Base-by-base conservation (phyloP, 2,888 invertebrate genomes). In the Melitaea athalia region DNA sequence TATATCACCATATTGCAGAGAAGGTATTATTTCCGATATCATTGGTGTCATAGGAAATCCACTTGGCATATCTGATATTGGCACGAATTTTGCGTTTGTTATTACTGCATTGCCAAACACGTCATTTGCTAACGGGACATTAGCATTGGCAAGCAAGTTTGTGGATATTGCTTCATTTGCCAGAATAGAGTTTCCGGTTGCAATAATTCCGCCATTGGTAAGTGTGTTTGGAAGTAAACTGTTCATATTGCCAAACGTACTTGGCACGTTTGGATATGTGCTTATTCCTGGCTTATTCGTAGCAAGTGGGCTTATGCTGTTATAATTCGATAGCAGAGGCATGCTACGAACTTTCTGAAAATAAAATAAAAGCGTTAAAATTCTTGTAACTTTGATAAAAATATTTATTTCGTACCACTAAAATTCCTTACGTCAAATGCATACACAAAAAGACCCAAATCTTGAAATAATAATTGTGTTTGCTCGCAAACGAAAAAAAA, bases 1-100 rank as follows among this genome's bases (percentile, higher is more conserved):
- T 0, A 91, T 79, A 17, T 90, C 90, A 0, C 90, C 90, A 24
- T 87, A 83, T 59, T 88, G 83, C 0, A 90, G 72, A 0, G 82
- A 80, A 0, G 90, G 89, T 0, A 86, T 72, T 0, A 89, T 81
- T 68, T 89, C 90, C 0, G 89, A 85, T 49, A 88, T 83, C 0
- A 86, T 65, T 0, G 89, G 89, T 0, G 82, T 77, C 0, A 83
- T 79, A 64, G 85, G 83, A 7, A 85, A 77, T 12, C 50, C 67
- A n/a, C 49, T 60, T n/a, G 67, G 70, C 55, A 76, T 67, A 52
- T 74, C 73, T 55, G 67, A 57, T 5, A 65, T 52, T 59, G 72
- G 70, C 15, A 72, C 33, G 11, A 69, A 60, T 15, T 61, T 72
- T 14, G 72, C 59, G 59, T 68, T 68, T 52, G 72, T 45, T 59